A percentile compares a stretch with the other conserved stretches of the same genome.
These are phyloP conservation scores for Neoniphon sammara DNA, from an alignment of 2,797 vertebrate species.

Conservation along the genomic window DNA sequence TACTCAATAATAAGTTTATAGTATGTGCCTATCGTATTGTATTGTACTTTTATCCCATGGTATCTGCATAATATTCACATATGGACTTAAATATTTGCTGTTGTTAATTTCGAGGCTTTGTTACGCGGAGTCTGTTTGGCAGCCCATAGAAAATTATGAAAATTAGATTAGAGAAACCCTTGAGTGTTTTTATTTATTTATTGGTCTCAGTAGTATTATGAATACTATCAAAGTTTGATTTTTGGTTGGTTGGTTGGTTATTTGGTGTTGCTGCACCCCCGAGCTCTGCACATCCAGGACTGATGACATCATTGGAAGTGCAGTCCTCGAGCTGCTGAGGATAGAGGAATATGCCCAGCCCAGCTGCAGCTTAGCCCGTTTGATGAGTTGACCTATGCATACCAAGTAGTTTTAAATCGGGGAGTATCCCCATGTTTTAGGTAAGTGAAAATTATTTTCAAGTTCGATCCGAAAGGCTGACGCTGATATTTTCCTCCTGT, in stretches of 20 bases:
- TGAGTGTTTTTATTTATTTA: no score
- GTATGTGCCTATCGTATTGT: neutral
- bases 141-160: no score
- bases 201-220: neutral
- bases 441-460: conserved; percentile 74
- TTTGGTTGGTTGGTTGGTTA: neutral
- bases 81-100: no score
- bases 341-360: conserved; percentile 72
- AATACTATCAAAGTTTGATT: neutral
- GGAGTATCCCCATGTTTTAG: conserved; percentile 80
- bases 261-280: no score
- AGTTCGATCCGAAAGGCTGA: conserved; percentile 1
- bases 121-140: no score
- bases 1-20: no score
- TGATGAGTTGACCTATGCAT: conserved; percentile 80
- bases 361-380: conserved; percentile 65
- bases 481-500: conserved; percentile 27
- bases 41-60: no score
- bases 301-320: conserved; percentile 77
- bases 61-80: no score
- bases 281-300: neutral
- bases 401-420: conserved; percentile 67
- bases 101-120: no score
- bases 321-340: conserved; percentile 61
- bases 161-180: no score